Conservation (phyloP, 2,888 invertebrate genomes). For the Nyleta sp. region DNA sequence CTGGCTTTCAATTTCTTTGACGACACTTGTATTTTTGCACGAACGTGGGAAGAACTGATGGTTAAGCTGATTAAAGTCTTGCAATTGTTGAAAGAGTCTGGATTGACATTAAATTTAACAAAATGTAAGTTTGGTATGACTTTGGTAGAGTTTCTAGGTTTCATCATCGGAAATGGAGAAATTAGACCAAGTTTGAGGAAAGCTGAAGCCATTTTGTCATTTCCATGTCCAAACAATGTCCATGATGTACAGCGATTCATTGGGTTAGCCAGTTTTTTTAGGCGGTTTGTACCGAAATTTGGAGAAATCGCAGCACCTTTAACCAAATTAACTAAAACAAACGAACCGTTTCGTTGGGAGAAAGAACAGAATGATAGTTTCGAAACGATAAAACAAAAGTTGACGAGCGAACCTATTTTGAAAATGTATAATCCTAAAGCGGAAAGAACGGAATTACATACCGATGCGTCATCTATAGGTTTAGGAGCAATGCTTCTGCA, state of each 20-base stretch:
- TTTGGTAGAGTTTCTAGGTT: constrained; percentile 35
- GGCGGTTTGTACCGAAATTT: too few relatives aligned
- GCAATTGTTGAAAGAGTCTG: constrained; percentile 30
- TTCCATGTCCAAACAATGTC: background rate
- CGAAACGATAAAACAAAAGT: background rate
- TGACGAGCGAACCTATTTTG: background rate
- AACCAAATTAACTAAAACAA: too few relatives aligned
- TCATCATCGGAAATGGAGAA: constrained; percentile 10
- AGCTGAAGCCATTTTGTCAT: background rate
- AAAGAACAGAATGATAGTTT: background rate
- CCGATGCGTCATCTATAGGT: too few relatives aligned
- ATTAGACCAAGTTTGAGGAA: constrained; percentile 36
- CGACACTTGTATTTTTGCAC: background rate
- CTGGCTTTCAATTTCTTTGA: background rate
- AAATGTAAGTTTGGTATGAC: constrained; percentile 19
- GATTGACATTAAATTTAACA: constrained; percentile 33
- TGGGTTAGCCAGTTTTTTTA: too few relatives aligned
- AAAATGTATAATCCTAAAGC: background rate
- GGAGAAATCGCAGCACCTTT: too few relatives aligned
- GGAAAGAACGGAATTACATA: too few relatives aligned
- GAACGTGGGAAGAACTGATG: background rate
- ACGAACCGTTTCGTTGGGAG: background rate
- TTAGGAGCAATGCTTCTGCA: too few relatives aligned
- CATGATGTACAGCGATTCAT: constrained; percentile 13
- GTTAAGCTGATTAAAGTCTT: background rate